phyloP scores from a whole-genome alignment of 2,113 vertebrate genomes.

The Corvus moneduloides region DNA sequence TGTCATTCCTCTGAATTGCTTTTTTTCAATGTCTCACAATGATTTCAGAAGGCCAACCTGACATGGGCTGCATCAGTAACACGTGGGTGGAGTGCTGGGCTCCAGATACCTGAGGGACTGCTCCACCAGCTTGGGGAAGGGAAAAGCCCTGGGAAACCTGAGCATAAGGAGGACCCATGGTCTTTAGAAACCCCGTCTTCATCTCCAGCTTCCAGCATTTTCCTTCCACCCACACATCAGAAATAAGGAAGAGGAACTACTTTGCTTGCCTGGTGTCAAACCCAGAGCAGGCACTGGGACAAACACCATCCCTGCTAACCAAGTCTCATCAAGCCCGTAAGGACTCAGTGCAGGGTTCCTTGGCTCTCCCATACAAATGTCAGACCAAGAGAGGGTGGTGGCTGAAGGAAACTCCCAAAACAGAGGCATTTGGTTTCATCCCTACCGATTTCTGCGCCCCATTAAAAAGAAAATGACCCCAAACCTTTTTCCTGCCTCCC shows the following conservation, averaged over 20 bases:
- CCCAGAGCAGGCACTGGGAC: neutral
- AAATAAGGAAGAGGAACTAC: neutral
- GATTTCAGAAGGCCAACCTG: neutral
- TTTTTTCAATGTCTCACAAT: neutral
- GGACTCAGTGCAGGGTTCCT: neutral
- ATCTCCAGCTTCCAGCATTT: neutral
- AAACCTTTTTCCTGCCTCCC: neutral
- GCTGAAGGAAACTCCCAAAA: neutral
- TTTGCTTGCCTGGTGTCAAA: neutral
- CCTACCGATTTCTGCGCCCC: neutral
- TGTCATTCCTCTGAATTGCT: neutral
- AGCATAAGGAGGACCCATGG: neutral
- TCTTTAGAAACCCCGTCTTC: neutral
- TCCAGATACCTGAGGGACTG: neutral
- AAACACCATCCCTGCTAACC: neutral
- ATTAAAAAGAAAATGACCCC: neutral
- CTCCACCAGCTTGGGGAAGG: neutral
- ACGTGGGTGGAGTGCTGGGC: neutral
- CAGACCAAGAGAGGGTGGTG: neutral
- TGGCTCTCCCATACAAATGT: neutral
- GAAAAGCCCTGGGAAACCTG: neutral
- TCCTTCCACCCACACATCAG: neutral
- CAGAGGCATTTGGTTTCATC: neutral
- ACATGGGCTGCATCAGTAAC: neutral
- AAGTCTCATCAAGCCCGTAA: accelerated